phyloP scores from a whole-genome alignment of 2,888 invertebrate genomes.

The Monoplex corrugatus region DNA sequence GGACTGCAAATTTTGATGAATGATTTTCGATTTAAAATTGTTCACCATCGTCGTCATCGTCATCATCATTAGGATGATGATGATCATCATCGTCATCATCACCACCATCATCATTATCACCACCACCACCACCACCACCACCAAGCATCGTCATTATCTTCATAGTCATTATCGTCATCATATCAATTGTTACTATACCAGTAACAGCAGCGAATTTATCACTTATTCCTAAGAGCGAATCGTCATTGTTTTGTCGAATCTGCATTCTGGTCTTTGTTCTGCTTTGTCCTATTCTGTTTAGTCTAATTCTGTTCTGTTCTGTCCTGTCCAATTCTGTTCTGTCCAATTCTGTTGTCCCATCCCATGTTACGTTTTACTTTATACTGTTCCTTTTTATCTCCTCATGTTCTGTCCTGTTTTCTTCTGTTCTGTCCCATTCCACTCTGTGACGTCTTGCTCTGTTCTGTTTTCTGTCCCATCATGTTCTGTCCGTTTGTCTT shows the following conservation, averaged over 20 bases:
- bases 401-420: not conserved
- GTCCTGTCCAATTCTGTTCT: not conserved
- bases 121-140: conserved; percentile 25
- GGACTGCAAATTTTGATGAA: too few species aligned
- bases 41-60: too few species aligned
- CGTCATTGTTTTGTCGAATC: too few species aligned
- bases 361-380: not conserved
- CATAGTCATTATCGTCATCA: too few species aligned
- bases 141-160: not conserved
- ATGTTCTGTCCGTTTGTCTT: too few species aligned
- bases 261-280: not conserved
- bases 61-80: too few species aligned
- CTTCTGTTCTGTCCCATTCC: too few species aligned
- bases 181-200: too few species aligned
- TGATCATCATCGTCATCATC: conserved; percentile 30
- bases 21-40: too few species aligned
- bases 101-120: conserved; percentile 27
- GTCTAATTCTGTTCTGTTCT: not conserved
- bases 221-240: too few species aligned
- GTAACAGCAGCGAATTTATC: not conserved
- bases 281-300: not conserved
- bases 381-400: not conserved
- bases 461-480: too few species aligned
- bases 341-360: not conserved
- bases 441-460: too few species aligned